Conservation (phyloP, 2,113 vertebrate genomes). For the Apeltes quadracus region DNA sequence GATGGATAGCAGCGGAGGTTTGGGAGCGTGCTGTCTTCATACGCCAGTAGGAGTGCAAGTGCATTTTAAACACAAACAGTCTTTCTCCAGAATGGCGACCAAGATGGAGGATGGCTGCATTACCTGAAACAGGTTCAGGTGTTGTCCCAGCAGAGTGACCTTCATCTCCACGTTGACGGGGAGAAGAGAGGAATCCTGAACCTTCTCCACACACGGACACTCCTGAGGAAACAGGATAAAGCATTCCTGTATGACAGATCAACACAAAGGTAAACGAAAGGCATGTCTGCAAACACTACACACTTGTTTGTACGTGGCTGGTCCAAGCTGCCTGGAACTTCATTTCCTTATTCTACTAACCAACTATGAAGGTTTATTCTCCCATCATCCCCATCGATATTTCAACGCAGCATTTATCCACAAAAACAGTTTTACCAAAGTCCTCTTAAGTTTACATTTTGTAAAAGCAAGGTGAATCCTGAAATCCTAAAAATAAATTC, state of each 20-base stretch:
- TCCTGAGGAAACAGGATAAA: conserved; percentile 66
- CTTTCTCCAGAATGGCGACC: neutral
- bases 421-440: neutral
- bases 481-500: neutral
- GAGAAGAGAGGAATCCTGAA: conserved; percentile 85
- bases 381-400: neutral
- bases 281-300: neutral
- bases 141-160: conserved; percentile 87
- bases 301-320: neutral
- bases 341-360: neutral
- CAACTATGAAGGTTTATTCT: neutral
- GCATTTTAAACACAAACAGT: too few relatives aligned
- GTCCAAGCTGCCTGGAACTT: neutral
- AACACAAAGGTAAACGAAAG: neutral
- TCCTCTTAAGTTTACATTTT: neutral
- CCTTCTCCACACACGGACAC: conserved; percentile 90
- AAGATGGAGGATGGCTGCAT: neutral
- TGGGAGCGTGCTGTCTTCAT: neutral
- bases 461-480: neutral
- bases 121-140: conserved; percentile 92
- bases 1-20: neutral
- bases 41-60: neutral
- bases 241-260: neutral
- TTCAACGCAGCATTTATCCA: too few relatives aligned
- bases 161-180: conserved; percentile 88